A percentile compares a stretch with the other conserved stretches of the same genome.
phyloP scores from a whole-genome alignment of 2,113 vertebrate genomes.

The Bubo bubo region DNA sequence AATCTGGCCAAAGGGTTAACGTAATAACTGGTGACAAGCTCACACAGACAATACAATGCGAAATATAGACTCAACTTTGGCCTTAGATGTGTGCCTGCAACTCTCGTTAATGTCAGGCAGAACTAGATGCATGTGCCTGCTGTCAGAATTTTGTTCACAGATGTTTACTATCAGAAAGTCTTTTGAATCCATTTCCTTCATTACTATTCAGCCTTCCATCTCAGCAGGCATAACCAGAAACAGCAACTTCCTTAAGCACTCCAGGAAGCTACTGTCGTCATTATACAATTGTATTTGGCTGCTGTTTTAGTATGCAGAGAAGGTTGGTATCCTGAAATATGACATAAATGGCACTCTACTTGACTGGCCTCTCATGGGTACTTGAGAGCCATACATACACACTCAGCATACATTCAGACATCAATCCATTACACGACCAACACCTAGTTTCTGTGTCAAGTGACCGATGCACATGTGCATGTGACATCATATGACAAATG shows the following conservation, averaged over 20 bases:
- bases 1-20: slow-evolving; percentile 28
- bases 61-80: not conserved
- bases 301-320: not conserved
- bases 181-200: not conserved
- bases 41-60: not conserved
- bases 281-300: not conserved
- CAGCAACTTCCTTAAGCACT: not conserved
- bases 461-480: fast-evolving
- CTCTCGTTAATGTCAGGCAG: not conserved
- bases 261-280: not conserved
- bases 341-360: not conserved
- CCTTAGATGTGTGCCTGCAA: not conserved
- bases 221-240: not conserved
- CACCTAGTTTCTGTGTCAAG: not conserved
- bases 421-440: not conserved
- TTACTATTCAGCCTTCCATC: not conserved
- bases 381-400: not conserved
- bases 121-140: not conserved
- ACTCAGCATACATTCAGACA: fast-evolving
- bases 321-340: not conserved
- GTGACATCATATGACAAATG: fast-evolving
- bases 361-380: no score
- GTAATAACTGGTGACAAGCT: slow-evolving; percentile 17
- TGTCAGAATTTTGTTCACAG: not conserved
- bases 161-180: not conserved